phyloP scores from a whole-genome alignment of 2,797 vertebrate species.

The Manis crassicaudata region DNA sequence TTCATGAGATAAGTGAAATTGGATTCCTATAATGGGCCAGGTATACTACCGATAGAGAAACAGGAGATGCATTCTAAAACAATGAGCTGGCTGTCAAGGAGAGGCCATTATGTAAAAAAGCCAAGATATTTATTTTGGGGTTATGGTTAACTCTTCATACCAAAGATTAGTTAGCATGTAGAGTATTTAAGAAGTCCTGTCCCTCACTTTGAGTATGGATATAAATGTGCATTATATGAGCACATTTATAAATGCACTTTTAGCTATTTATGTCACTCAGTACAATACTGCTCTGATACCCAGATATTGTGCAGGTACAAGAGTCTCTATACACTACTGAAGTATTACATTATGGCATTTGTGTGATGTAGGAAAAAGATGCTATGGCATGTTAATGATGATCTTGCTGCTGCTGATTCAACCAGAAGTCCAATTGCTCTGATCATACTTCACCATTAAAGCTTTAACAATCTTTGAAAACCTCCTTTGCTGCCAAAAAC shows the following conservation, averaged over 20 bases:
- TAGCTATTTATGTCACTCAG: neutral
- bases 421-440: neutral
- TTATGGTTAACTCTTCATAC: neutral
- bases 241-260: neutral
- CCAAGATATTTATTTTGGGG: conserved; percentile 52
- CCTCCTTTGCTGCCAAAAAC: neutral
- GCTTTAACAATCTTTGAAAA: neutral
- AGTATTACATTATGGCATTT: neutral
- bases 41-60: conserved; percentile 45
- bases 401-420: neutral
- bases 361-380: neutral
- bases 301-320: neutral
- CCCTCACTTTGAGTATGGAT: neutral
- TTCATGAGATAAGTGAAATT: conserved; percentile 54
- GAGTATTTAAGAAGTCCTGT: neutral
- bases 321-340: neutral
- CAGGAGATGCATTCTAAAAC: conserved; percentile 30
- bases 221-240: neutral
- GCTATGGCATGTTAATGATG: neutral
- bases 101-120: conserved; percentile 51
- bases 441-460: neutral
- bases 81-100: conserved; percentile 35
- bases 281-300: neutral
- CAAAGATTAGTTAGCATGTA: neutral
- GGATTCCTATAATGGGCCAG: conserved; percentile 23